Conservation (phyloP, 1,140 invertebrate genomes). For the Pteromalus puparum region DNA sequence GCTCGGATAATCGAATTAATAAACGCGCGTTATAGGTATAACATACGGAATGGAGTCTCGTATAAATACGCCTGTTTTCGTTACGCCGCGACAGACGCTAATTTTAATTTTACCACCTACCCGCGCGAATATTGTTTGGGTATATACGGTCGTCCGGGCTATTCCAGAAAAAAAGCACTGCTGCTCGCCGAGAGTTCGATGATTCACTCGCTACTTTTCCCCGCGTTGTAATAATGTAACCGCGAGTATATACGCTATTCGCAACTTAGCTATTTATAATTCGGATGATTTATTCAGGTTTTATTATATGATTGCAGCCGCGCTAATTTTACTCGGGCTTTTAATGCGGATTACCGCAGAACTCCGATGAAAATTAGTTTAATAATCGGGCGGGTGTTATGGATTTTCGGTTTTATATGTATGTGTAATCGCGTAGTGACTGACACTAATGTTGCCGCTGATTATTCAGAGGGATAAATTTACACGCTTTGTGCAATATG, state of each 20-base stretch:
- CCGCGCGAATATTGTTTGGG: constrained; percentile 16
- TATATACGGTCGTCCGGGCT: neutral
- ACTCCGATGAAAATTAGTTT: too few species aligned
- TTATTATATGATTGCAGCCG: neutral
- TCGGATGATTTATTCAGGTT: neutral
- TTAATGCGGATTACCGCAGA: too few species aligned
- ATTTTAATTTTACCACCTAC: constrained; percentile 36
- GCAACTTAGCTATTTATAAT: constrained; percentile 2
- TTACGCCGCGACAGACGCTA: neutral
- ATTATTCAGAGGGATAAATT: too few species aligned
- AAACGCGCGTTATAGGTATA: neutral
- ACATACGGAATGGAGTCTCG: neutral
- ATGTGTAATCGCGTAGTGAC: too few species aligned
- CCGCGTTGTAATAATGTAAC: neutral
- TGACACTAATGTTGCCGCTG: neutral
- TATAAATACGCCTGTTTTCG: constrained; percentile 21
- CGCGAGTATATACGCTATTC: neutral
- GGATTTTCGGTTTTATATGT: too few species aligned
- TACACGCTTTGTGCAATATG: too few species aligned
- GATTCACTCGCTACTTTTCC: constrained; percentile 20
- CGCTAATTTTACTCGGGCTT: neutral
- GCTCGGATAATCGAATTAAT: constrained; percentile 7
- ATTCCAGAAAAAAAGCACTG: constrained; percentile 22
- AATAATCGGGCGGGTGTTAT: too few species aligned
- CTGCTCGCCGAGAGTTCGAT: constrained; percentile 11